phyloP scores from a whole-genome alignment of 1,140 invertebrate species.

The Trypoxylus dichotomus region DNA sequence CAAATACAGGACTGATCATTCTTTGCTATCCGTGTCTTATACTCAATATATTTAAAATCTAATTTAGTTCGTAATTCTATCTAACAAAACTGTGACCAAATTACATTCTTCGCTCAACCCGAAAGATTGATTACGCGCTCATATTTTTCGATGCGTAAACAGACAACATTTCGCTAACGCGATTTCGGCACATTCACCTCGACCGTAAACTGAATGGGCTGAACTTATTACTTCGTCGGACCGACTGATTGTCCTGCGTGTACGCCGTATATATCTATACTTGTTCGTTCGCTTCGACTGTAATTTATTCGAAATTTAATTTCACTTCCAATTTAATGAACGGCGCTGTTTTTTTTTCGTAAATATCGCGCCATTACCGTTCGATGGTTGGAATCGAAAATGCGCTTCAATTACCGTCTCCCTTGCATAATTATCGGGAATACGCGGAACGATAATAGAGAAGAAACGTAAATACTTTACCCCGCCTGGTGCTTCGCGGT shows the following conservation, averaged over 20 bases:
- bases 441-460: too few species aligned
- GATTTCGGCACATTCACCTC: neutral
- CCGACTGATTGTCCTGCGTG: neutral
- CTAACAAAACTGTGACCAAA: neutral
- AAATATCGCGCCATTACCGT: neutral
- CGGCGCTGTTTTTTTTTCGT: neutral
- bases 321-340: neutral
- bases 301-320: slow-evolving; percentile 8
- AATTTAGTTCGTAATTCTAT: neutral
- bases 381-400: neutral
- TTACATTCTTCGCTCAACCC: neutral
- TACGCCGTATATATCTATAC: neutral
- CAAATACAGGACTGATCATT: too few species aligned
- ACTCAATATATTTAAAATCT: neutral
- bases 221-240: neutral
- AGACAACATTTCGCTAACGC: neutral
- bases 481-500: too few species aligned
- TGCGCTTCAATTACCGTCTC: neutral
- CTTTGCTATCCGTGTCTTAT: too few species aligned
- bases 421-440: neutral
- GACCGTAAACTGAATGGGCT: neutral
- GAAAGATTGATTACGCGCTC: neutral
- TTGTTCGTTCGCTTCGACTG: neutral
- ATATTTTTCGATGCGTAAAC: slow-evolving; percentile 3
- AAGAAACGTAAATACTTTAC: too few species aligned